These are phyloP conservation scores for Microplitis demolitor DNA, from an alignment of 1,140 invertebrate species.

Conservation along the genomic window DNA sequence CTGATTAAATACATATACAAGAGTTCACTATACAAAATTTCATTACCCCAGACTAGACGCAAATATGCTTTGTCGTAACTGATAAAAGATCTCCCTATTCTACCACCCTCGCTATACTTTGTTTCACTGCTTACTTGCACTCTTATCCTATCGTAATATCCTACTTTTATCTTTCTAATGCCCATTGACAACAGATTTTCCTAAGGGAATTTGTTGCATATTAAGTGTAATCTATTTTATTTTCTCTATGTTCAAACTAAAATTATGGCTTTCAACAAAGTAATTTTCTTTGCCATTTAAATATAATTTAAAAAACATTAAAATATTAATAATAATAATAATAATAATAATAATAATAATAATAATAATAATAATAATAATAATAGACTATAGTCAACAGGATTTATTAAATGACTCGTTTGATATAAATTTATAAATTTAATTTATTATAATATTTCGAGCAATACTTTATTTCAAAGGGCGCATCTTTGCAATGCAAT, in stretches of 20 bases:
- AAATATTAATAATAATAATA: too few species aligned
- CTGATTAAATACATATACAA: conserved; percentile 26
- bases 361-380: too few species aligned
- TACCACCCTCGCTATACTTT: not conserved
- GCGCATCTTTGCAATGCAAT: not conserved
- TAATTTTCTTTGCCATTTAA: too few species aligned
- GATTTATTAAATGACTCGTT: too few species aligned
- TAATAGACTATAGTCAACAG: too few species aligned
- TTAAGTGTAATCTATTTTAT: too few species aligned
- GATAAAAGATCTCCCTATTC: conserved; percentile 23
- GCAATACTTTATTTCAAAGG: too few species aligned
- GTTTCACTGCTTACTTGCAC: not conserved
- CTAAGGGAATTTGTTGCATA: not conserved
- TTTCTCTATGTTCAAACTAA: not conserved
- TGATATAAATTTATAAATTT: too few species aligned
- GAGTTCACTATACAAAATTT: conserved; percentile 41
- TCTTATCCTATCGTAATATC: conserved; percentile 3
- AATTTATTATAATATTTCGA: too few species aligned
- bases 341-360: too few species aligned
- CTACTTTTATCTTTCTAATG: conserved; percentile 20
- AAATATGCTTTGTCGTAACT: conserved; percentile 8
- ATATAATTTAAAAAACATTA: too few species aligned
- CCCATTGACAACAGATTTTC: conserved; percentile 20
- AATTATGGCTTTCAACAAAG: too few species aligned
- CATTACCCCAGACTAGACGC: conserved; percentile 42